Conservation (phyloP, 2,797 vertebrate species). For the Parauchenoglanis punctatus region DNA sequence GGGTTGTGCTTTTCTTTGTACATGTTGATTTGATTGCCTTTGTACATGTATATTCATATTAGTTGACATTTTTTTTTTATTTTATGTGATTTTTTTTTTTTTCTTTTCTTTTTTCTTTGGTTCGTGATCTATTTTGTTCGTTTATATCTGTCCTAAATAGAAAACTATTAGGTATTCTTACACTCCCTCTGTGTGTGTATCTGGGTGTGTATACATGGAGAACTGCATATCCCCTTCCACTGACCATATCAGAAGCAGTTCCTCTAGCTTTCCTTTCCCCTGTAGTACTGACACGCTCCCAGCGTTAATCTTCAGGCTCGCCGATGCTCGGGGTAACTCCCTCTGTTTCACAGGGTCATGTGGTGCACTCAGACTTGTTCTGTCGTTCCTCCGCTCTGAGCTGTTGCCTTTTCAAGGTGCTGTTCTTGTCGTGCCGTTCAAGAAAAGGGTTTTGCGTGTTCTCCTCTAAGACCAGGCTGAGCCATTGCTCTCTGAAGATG, state of each 20-base stretch:
- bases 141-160: slow-evolving; percentile 58
- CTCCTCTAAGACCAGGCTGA: not conserved
- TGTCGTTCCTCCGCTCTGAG: not conserved
- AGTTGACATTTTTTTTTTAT: slow-evolving; percentile 31
- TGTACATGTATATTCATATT: slow-evolving; percentile 42
- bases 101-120: slow-evolving; percentile 17
- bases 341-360: not conserved
- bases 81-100: not conserved
- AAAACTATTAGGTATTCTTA: slow-evolving; percentile 49
- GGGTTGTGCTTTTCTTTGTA: slow-evolving; percentile 52
- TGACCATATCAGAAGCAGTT: slow-evolving; percentile 23
- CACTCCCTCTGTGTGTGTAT: slow-evolving; percentile 31
- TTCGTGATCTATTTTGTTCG: slow-evolving; percentile 18
- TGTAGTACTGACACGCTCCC: not conserved
- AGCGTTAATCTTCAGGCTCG: not conserved
- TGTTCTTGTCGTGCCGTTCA: not conserved
- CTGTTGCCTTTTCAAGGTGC: slow-evolving; percentile 7
- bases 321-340: not conserved
- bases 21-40: slow-evolving; percentile 51
- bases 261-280: slow-evolving; percentile 9
- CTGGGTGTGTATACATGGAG: not conserved
- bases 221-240: not conserved
- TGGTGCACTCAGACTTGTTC: not conserved
- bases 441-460: not conserved
- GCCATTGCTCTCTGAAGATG: not conserved